Evolutionary conservation across 2,797 vertebrate genomes (phyloP), one percentile per base, ranked within the genome.

Genomic region (Manis crassicaudata): DNA sequence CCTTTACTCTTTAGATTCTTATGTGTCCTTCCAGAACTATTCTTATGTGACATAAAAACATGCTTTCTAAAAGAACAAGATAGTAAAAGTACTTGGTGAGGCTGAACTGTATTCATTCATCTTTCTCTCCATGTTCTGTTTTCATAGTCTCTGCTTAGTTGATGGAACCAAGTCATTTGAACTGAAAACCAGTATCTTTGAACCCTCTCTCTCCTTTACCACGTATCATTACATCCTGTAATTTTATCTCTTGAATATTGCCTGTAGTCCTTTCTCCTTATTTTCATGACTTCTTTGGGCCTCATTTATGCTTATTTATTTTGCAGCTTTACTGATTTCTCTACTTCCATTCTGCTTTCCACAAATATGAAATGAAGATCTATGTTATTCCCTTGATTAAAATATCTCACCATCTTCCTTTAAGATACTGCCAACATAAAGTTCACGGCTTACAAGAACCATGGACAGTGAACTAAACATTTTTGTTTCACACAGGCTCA

Each of bases 161-260:
- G 73, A 65, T 70, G 54, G 20, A 62, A 68, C 63, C 29, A 52
- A 62, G n/a, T 77, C 52, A 35, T 77, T 68, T 85, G 87, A 94
- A 70, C 11, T 62, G 43, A 85, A 35, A 40, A 35, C 35, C 54
- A 52, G 0, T 52, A 62, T 77, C n/a, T 88, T 14, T 67, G 89
- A 68, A 21, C 87, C 32, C 5, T 68, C 27, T 79, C 20, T 82
- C 27, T 92, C 29, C 37, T 81, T 27, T 29, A 81, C n/a, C 46
- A 46, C 10, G 2, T 46, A 46, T 11, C 27, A 18, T 87, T 88
- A 43, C 18, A 43, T 60, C 27, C 63, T 43, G 29, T 65, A 68
- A 82, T 82, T 94, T 91, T 56, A 82, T 68, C 52, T 92, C 60
- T 25, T 25, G n/a, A 92, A 46, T 75, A 46, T 92, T 67, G 12